Base-by-base conservation (phyloP, 2,113 vertebrate species). In the Epinephelus cyanopodus region DNA sequence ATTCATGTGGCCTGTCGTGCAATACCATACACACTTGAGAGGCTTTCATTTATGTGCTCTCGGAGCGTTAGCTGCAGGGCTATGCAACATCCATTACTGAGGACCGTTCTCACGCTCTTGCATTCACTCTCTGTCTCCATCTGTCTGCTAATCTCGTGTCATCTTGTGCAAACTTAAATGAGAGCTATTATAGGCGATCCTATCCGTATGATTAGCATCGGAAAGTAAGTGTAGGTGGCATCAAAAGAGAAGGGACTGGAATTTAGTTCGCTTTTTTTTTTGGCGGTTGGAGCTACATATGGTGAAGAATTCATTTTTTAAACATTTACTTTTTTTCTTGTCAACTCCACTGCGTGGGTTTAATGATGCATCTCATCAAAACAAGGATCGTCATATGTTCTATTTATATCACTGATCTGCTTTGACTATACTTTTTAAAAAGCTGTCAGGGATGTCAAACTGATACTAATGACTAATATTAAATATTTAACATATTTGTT, bases 41-140 rank as follows among this genome's bases (percentile, higher is more conserved):
- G 74, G 69, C 50, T 84, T 88, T 87, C 78, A 88, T 90, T 83
- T 83, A 86, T 91, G 82, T 87, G 71, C 84, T 91, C 80, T 69
- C 82, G 82, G 83, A 81, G 70, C 79, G 77, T 85, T 89, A 84
- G 82, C 80, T 73, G 60, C 78, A 52, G 77, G 67, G 78, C 82
- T 60, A n/a, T 60, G 75, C 77, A 57, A n/a, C 74, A 77, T 86
- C 73, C 80, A 87, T 87, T 90, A 90, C 47, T 11, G 50, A 68
- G 12, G 64, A 54, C 72, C 33, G 54, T 72, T 74, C 75, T 82
- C 48, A 48, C 77, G 47, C 50, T 71, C 60, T 45, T 37, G 18
- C 50, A 71, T 69, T 78, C 68, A 17, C 14, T 61, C 25, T n/a
- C 48, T 13, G 25, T 80, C 77, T 77, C 33, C 27, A 54, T 69